Evolutionary conservation across 2,113 vertebrate genomes (phyloP).

Genomic region (Malurus elegans): DNA sequence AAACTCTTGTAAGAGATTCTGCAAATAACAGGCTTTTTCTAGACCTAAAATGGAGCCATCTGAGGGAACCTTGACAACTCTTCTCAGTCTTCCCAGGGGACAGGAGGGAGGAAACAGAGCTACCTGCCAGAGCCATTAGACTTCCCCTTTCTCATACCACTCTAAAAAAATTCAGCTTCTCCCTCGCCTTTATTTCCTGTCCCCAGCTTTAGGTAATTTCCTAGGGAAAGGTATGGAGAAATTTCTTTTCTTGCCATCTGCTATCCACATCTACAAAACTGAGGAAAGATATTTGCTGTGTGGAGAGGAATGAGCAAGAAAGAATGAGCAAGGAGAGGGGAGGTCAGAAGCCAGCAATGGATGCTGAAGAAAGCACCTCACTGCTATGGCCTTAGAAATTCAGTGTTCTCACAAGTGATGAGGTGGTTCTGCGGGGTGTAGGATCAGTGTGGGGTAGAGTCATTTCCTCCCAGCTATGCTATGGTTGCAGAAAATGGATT

Average conservation of each 20-base stretch:
- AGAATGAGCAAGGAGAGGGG: not conserved
- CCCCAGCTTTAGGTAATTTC: not conserved
- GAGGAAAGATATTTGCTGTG: not conserved
- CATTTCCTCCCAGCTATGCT: not conserved
- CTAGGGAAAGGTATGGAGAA: not conserved
- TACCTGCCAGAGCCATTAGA: fast-evolving
- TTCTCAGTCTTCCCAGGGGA: not conserved
- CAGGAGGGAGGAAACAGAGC: not conserved
- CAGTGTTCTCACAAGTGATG: not conserved
- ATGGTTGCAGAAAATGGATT: not conserved
- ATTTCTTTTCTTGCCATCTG: not conserved
- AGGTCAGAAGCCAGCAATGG: not conserved
- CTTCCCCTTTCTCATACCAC: not conserved
- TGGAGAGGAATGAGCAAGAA: not conserved
- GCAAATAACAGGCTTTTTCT: not conserved
- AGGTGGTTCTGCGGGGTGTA: not conserved
- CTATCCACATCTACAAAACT: not conserved
- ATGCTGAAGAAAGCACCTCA: not conserved
- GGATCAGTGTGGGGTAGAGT: fast-evolving
- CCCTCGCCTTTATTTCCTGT: fast-evolving
- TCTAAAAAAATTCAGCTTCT: not conserved
- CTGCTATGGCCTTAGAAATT: fast-evolving
- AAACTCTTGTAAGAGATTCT: not conserved
- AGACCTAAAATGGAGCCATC: not conserved
- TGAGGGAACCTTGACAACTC: not conserved